Evolutionary conservation across 2,888 invertebrate species (phyloP).

Genomic region (Hemaris fuciformis): DNA sequence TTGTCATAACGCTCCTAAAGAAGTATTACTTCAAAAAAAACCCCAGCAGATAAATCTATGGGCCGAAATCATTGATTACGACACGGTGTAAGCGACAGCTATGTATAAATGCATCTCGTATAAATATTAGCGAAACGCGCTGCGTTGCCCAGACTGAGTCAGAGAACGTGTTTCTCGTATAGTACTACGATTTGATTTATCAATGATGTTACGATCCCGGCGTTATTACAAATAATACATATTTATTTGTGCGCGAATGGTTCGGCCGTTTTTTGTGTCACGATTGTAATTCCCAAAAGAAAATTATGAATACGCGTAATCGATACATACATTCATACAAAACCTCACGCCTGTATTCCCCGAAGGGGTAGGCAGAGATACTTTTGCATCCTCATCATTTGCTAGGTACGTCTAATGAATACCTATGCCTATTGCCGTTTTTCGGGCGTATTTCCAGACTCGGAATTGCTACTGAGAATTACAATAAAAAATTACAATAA

Average conservation of each 20-base stretch:
- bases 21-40: not conserved
- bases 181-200: conserved; percentile 18
- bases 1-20: too few relatives aligned
- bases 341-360: too few relatives aligned
- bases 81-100: conserved; percentile 38
- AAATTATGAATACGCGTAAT: too few relatives aligned
- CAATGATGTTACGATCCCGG: conserved; percentile 11
- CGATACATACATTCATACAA: too few relatives aligned
- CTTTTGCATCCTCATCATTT: too few relatives aligned
- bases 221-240: conserved; percentile 13
- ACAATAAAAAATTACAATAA: too few relatives aligned
- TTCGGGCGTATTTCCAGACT: too few relatives aligned
- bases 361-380: too few relatives aligned
- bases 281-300: not conserved
- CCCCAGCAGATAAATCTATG: not conserved
- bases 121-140: conserved; percentile 64
- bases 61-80: conserved; percentile 22
- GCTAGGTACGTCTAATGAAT: too few relatives aligned
- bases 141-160: conserved; percentile 49
- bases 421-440: too few relatives aligned
- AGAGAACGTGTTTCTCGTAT: conserved; percentile 45
- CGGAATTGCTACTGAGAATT: too few relatives aligned
- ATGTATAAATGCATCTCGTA: conserved; percentile 41
- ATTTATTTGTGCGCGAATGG: not conserved
- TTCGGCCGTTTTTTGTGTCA: not conserved